Evolutionary conservation across 2,113 vertebrate species (phyloP).

Genomic region (Polypterus senegalus): DNA sequence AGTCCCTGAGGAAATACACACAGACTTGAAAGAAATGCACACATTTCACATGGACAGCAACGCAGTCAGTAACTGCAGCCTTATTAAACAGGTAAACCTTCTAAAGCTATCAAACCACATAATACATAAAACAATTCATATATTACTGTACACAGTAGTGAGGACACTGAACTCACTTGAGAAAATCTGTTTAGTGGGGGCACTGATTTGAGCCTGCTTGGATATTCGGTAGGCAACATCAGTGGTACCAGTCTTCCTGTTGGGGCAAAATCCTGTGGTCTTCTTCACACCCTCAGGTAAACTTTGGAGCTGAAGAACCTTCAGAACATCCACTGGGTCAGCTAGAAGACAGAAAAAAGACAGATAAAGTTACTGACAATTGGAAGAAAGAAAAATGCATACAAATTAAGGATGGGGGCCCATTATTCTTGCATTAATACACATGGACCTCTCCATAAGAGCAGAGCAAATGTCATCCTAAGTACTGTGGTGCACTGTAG

Average conservation of each 20-base stretch:
- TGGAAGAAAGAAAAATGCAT: background rate
- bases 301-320: constrained; percentile 61
- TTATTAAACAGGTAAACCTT: too few relatives aligned
- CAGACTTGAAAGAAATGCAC: too few relatives aligned
- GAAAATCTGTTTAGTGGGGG: constrained; percentile 79
- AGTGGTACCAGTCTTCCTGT: constrained; percentile 39
- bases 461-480: too few relatives aligned
- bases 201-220: constrained; percentile 77
- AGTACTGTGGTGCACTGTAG: too few relatives aligned
- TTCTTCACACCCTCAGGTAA: constrained; percentile 72
- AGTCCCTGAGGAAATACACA: too few relatives aligned
- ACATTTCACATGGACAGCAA: too few relatives aligned
- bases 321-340: constrained; percentile 68
- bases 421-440: too few relatives aligned
- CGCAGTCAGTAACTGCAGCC: too few relatives aligned
- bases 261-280: constrained; percentile 62
- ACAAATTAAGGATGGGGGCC: background rate
- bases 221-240: constrained; percentile 70
- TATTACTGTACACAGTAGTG: too few relatives aligned
- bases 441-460: too few relatives aligned
- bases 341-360: constrained; percentile 11
- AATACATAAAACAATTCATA: too few relatives aligned
- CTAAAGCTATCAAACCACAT: too few relatives aligned
- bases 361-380: background rate
- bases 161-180: constrained; percentile 23